phyloP scores from a whole-genome alignment of 2,797 vertebrate species.

The Echiichthys vipera region DNA sequence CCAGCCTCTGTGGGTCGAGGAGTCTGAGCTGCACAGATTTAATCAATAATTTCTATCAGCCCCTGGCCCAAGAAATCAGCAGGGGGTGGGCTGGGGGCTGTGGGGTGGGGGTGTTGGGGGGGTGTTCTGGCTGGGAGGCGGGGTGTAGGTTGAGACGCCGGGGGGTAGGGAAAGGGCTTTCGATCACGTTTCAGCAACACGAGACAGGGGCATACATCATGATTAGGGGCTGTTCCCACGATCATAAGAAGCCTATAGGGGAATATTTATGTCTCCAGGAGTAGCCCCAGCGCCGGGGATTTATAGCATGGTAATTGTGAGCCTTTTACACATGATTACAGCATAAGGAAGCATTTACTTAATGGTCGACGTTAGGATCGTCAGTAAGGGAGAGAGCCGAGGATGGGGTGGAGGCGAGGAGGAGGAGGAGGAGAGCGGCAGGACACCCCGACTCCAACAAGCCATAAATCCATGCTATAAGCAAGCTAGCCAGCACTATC shows the following conservation, averaged over 20 bases:
- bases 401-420: constrained; percentile 41
- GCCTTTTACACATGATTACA: constrained; percentile 88
- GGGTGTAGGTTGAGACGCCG: constrained; percentile 70
- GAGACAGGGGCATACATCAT: constrained; percentile 88
- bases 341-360: constrained; percentile 87
- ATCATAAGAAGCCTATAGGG: constrained; percentile 87
- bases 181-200: constrained; percentile 88
- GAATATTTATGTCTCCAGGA: constrained; percentile 85
- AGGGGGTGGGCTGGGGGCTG: constrained; percentile 79
- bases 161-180: constrained; percentile 84
- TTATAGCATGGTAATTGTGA: constrained; percentile 86
- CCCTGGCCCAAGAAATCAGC: constrained; percentile 89
- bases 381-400: constrained; percentile 46
- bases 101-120: constrained; percentile 41
- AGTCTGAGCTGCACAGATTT: constrained; percentile 90
- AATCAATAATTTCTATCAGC: constrained; percentile 96
- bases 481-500: constrained; percentile 66
- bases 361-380: constrained; percentile 77
- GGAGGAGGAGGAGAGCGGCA: constrained; percentile 50
- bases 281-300: constrained; percentile 71
- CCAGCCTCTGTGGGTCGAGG: constrained; percentile 87
- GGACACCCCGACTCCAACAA: constrained; percentile 65
- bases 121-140: constrained; percentile 59
- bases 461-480: constrained; percentile 72
- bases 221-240: constrained; percentile 87